Conservation (phyloP, 1,140 invertebrate genomes). For the Antheraea mylitta region DNA sequence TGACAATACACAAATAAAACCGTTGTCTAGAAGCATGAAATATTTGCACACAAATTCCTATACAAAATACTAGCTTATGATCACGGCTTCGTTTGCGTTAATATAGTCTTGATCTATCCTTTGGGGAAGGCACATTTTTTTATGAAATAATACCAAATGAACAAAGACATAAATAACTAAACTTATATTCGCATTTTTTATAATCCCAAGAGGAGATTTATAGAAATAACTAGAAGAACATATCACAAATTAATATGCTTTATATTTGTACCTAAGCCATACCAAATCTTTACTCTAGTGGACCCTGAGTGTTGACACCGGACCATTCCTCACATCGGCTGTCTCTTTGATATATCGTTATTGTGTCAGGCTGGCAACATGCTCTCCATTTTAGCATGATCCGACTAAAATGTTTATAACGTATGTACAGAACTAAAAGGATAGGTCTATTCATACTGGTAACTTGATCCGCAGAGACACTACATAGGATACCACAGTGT, state of each 20-base stretch:
- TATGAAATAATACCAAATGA: too few species aligned
- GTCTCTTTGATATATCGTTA: constrained; percentile 4
- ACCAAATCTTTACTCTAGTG: neutral
- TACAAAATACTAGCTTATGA: too few species aligned
- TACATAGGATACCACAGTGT: neutral
- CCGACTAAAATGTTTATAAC: neutral
- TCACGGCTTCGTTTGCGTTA: too few species aligned
- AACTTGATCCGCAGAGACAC: neutral
- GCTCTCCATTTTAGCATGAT: neutral
- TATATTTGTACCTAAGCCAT: neutral
- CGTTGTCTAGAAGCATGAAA: too few species aligned
- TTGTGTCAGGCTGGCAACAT: neutral
- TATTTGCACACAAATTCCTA: too few species aligned
- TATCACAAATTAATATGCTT: neutral
- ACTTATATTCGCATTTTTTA: too few species aligned
- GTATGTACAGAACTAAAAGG: neutral
- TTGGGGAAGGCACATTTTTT: too few species aligned
- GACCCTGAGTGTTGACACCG: neutral
- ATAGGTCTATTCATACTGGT: constrained; percentile 4
- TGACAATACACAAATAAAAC: too few species aligned
- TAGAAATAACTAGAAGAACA: neutral
- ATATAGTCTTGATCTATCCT: too few species aligned
- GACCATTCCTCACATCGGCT: constrained; percentile 1
- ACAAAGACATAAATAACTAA: too few species aligned
- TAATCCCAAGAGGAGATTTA: too few species aligned